phyloP scores from a whole-genome alignment of 2,113 vertebrate genomes.

The Gallinago paraguaiae region DNA sequence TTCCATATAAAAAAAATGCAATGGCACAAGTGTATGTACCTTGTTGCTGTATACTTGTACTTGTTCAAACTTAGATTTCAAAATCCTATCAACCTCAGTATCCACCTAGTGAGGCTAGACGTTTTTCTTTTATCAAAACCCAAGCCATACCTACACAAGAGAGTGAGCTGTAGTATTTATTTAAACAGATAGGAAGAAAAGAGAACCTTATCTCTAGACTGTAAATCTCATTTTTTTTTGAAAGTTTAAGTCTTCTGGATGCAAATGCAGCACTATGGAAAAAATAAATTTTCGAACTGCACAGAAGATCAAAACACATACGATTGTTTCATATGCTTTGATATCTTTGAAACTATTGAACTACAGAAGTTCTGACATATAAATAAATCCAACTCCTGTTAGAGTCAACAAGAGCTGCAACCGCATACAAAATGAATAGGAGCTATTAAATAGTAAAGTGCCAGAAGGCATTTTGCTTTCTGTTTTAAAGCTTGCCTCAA shows the following conservation, averaged over 20 bases:
- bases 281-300: neutral
- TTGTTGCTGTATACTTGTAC: neutral
- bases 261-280: neutral
- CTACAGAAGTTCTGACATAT: neutral
- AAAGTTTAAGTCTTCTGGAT: constrained; percentile 1
- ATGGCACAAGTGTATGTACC: neutral
- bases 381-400: neutral
- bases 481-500: constrained; percentile 17
- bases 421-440: neutral
- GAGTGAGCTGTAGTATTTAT: constrained; percentile 24
- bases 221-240: neutral
- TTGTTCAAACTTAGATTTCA: constrained; percentile 8
- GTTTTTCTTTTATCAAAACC: neutral
- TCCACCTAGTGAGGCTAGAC: neutral
- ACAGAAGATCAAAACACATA: neutral
- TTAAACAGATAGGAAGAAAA: constrained; percentile 22
- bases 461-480: constrained; percentile 38
- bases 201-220: neutral
- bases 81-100: neutral
- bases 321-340: neutral
- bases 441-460: neutral
- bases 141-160: constrained; percentile 16
- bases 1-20: neutral
- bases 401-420: neutral
- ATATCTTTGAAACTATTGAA: neutral